These are phyloP conservation scores for Punctoribates punctum DNA, from an alignment of 2,888 invertebrate species.

Conservation along the genomic window DNA sequence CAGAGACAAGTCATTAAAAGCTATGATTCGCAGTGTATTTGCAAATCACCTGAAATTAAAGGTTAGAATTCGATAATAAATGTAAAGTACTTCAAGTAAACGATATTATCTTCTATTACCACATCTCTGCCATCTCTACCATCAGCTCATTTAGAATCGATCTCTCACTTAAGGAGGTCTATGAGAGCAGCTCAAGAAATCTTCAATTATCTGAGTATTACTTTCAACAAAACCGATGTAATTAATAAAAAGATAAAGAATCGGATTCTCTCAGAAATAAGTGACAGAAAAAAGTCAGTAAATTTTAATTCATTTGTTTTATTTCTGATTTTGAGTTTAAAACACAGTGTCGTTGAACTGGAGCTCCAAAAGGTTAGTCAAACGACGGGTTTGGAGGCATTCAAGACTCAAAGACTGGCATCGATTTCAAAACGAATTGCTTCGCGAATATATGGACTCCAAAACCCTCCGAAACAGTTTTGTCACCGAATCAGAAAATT, in stretches of 20 bases:
- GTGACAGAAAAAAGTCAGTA: constrained; percentile 20
- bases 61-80: background rate
- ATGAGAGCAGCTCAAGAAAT: constrained; percentile 2
- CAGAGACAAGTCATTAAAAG: background rate
- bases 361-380: background rate
- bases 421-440: background rate
- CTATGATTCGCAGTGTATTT: background rate
- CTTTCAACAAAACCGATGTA: constrained; percentile 11
- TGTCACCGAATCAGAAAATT: constrained; percentile 3
- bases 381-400: background rate
- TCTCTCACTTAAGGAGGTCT: background rate
- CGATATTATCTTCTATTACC: background rate
- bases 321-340: too few species aligned
- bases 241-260: background rate
- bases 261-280: background rate
- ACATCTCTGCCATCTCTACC: too few species aligned
- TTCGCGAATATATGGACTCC: background rate
- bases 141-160: background rate
- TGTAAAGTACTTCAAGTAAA: too few species aligned
- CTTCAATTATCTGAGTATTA: constrained; percentile 6
- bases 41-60: background rate
- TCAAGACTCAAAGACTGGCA: background rate
- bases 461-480: constrained; percentile 11
- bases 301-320: background rate
- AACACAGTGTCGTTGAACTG: constrained; percentile 12